Evolutionary conservation across 2,797 vertebrate genomes (phyloP).

Genomic region (Hybognathus amarus): DNA sequence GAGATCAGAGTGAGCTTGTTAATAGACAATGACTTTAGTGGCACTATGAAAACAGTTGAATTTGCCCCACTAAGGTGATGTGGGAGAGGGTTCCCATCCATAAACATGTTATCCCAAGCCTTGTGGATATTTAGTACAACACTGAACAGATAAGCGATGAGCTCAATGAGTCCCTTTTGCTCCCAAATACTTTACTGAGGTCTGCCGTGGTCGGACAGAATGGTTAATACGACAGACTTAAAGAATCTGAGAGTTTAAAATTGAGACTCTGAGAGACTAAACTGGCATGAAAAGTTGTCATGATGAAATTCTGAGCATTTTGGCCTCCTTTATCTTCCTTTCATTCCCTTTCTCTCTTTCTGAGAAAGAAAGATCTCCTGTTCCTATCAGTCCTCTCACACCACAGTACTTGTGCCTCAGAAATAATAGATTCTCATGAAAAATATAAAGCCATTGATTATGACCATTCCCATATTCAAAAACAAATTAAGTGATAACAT

Average conservation of each 20-base stretch:
- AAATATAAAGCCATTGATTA: conserved; percentile 5
- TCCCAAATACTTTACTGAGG: background rate
- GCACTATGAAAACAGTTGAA: conserved; percentile 1
- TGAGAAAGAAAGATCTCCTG: background rate
- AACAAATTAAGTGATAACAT: background rate
- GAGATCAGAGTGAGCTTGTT: background rate
- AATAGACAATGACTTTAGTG: background rate
- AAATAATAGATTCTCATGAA: background rate
- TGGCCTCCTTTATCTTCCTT: conserved; percentile 40
- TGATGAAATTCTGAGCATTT: conserved; percentile 56
- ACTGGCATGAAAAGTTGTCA: conserved; percentile 53
- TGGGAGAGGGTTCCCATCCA: background rate
- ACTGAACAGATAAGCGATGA: background rate
- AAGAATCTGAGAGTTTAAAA: background rate
- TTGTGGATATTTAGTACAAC: background rate
- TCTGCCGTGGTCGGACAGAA: background rate
- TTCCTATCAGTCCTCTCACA: background rate
- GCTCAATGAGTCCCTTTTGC: background rate
- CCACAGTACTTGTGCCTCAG: background rate
- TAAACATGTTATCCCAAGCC: background rate
- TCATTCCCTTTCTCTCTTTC: conserved; percentile 12
- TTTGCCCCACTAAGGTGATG: background rate
- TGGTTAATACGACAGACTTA: background rate
- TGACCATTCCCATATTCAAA: background rate
- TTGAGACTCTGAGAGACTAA: conserved; percentile 16